phyloP scores from a whole-genome alignment of 37 sponge, comb jelly and placozoan species.

The Mnemiopsis leidyi region DNA sequence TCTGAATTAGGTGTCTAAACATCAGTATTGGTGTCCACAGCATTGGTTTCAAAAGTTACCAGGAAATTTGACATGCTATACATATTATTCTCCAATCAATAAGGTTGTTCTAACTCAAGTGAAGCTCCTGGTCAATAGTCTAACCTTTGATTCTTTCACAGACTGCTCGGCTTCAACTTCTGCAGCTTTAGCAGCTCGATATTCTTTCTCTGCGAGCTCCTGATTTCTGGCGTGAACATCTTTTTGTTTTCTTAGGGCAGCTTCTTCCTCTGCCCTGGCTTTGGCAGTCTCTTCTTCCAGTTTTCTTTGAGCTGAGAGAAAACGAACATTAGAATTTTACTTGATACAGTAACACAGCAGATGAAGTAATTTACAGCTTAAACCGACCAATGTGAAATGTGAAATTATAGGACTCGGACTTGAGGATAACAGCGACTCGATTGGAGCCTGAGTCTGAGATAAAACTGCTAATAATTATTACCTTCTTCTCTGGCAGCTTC shows the following conservation, averaged over 20 bases:
- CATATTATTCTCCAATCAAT: no score
- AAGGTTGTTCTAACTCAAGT: no score
- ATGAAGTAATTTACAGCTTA: no score
- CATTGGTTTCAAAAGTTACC: no score
- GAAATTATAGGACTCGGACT: no score
- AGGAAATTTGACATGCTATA: no score
- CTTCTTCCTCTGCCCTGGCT: slow-evolving; percentile 48
- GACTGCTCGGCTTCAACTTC: slow-evolving; percentile 26
- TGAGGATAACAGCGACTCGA: no score
- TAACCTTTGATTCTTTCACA: slow-evolving; percentile 35
- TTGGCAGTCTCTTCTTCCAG: slow-evolving; percentile 30
- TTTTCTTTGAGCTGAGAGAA: not conserved
- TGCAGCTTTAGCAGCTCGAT: slow-evolving; percentile 40
- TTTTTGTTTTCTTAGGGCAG: not conserved
- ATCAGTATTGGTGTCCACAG: not conserved
- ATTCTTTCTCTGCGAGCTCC: slow-evolving; percentile 56
- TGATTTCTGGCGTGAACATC: slow-evolving; percentile 4
- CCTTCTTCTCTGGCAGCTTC: slow-evolving; percentile 61
- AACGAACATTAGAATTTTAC: no score
- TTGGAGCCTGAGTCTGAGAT: not conserved
- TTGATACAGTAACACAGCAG: no score
- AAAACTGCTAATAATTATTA: not conserved
- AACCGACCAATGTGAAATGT: no score
- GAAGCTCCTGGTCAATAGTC: not conserved
- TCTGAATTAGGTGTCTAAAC: slow-evolving; percentile 19